phyloP scores from a whole-genome alignment of 92 coral and sea anemone genomes.

The Parazoanthus darwini region DNA sequence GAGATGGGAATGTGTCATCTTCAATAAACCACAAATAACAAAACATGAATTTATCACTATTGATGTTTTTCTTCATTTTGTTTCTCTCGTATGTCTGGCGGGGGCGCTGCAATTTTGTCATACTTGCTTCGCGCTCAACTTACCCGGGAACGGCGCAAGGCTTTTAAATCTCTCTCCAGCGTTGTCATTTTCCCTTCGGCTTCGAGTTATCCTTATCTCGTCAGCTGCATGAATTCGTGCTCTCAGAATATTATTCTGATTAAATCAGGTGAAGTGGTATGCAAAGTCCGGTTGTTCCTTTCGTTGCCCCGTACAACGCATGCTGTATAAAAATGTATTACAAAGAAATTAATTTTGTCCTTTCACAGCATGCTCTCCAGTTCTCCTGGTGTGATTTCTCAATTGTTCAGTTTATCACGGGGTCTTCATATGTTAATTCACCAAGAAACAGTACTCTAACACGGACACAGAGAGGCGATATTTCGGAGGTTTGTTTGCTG shows the following conservation, averaged over 20 bases:
- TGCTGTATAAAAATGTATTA: neutral
- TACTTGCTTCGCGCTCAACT: conserved; percentile 11
- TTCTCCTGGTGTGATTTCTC: neutral
- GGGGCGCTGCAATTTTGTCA: neutral
- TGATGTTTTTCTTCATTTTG: neutral
- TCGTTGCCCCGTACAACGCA: conserved; percentile 16
- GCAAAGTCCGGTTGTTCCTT: neutral
- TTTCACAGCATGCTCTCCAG: neutral
- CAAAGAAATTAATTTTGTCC: neutral
- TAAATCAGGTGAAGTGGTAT: neutral
- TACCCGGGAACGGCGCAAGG: conserved; percentile 90
- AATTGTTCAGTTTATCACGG: neutral
- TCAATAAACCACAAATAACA: neutral
- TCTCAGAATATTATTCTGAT: neutral
- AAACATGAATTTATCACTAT: neutral
- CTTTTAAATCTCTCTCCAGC: conserved; percentile 89
- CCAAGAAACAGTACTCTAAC: neutral
- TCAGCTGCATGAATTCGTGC: neutral
- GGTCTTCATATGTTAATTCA: conserved; percentile 10
- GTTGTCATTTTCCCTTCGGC: conserved; percentile 22
- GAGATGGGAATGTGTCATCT: neutral
- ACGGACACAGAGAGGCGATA: neutral
- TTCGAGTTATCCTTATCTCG: neutral
- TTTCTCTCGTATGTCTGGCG: neutral
- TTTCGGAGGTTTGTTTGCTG: neutral